Percentiles rank a stretch among this genome's conserved stretches.
Conservation (phyloP, 2,888 invertebrate genomes). For the Stenichneumon culpator region DNA sequence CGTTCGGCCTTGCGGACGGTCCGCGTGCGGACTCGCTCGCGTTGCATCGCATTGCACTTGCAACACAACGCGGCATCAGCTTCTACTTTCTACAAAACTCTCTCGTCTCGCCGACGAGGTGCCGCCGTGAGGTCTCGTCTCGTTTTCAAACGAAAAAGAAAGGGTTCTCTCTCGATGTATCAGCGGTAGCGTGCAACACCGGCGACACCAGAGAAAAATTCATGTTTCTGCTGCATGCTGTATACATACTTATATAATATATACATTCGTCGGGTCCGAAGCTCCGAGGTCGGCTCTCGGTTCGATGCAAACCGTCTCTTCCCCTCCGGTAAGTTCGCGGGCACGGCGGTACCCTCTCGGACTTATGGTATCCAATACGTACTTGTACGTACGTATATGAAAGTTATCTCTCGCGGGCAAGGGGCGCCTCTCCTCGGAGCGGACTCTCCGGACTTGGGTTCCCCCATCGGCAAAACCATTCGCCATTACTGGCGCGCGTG, state of each 20-base stretch:
- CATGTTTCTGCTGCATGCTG: neutral
- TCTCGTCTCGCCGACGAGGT: slow-evolving; percentile 21
- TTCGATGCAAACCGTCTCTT: slow-evolving; percentile 18
- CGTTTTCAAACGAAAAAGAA: slow-evolving; percentile 32
- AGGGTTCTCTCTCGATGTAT: slow-evolving; percentile 8
- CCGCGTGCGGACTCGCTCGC: slow-evolving; percentile 2
- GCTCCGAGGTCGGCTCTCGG: neutral
- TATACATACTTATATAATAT: neutral
- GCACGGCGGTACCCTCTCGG: slow-evolving; percentile 11
- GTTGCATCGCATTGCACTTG: slow-evolving; percentile 33
- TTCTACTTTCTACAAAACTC: slow-evolving; percentile 46
- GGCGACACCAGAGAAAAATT: slow-evolving; percentile 20
- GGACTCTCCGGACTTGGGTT: slow-evolving; percentile 29
- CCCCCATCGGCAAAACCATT: slow-evolving; percentile 68
- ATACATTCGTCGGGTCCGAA: neutral
- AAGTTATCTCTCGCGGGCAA: slow-evolving; percentile 33
- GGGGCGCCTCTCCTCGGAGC: slow-evolving; percentile 35
- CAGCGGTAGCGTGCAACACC: slow-evolving; percentile 16
- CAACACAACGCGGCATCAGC: slow-evolving; percentile 3
- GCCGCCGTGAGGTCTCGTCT: slow-evolving; percentile 16
- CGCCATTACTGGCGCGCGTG: slow-evolving; percentile 72
- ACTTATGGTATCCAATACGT: slow-evolving; percentile 1
- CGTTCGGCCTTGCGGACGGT: neutral
- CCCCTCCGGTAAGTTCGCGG: slow-evolving; percentile 4
- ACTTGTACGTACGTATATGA: slow-evolving; percentile 4